Conservation (phyloP, 2,797 vertebrate species). For the Platalea minor region DNA sequence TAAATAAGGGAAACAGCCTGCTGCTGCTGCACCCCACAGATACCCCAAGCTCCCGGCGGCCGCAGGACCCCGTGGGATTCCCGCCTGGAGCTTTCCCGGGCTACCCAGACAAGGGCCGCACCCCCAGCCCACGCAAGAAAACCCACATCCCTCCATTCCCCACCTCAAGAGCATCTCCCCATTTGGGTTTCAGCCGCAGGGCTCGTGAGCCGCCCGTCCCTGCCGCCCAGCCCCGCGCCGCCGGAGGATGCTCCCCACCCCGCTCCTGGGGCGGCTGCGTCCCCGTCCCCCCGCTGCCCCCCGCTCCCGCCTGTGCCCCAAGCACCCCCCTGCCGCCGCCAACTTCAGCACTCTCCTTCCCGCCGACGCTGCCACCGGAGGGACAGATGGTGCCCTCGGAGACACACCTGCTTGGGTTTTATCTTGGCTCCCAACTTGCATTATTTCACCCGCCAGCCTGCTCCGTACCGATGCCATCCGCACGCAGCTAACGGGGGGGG, state of each 20-base stretch:
- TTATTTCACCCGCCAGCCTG: slow-evolving; percentile 65
- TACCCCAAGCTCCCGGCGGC: neutral
- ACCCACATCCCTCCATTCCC: neutral
- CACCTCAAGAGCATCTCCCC: neutral
- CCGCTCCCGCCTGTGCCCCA: neutral
- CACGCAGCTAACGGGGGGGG: neutral
- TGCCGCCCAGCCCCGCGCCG: neutral
- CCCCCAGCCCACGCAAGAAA: neutral
- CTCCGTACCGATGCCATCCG: neutral
- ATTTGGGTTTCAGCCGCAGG: neutral
- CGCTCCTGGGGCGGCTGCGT: accelerated
- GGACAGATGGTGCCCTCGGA: slow-evolving; percentile 66
- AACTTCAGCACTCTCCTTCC: slow-evolving; percentile 48
- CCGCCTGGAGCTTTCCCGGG: accelerated
- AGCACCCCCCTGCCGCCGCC: neutral
- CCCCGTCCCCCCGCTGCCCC: neutral
- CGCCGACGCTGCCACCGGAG: slow-evolving; percentile 43
- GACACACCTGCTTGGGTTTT: slow-evolving; percentile 66
- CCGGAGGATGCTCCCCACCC: neutral
- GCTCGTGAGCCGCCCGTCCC: neutral
- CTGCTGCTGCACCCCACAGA: neutral
- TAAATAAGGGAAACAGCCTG: neutral
- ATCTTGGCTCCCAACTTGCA: slow-evolving; percentile 64
- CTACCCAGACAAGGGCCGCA: too few relatives aligned
- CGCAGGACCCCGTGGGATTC: accelerated